These are phyloP conservation scores for Dendrolimus pini DNA, from an alignment of 2,888 invertebrate species.

Conservation along the genomic window DNA sequence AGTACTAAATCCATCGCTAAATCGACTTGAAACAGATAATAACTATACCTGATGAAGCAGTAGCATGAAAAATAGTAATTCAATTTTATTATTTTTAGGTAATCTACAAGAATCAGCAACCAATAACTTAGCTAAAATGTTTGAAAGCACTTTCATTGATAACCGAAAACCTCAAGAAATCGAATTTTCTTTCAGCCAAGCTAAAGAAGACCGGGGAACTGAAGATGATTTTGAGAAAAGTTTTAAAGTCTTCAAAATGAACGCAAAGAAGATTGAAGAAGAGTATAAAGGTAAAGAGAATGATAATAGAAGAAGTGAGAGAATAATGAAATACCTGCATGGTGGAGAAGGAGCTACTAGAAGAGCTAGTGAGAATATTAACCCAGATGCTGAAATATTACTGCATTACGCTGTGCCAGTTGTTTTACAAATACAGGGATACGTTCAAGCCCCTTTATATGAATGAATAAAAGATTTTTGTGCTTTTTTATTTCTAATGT, in stretches of 20 bases:
- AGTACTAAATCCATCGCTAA: too few relatives aligned
- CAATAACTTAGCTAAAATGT: not conserved
- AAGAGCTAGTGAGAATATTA: constrained; percentile 6
- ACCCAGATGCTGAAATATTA: constrained; percentile 26
- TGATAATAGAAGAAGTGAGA: constrained; percentile 4
- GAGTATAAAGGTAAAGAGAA: constrained; percentile 7
- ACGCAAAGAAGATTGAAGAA: constrained; percentile 2
- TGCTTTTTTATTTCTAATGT: not conserved
- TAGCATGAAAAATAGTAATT: too few relatives aligned
- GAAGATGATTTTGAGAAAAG: constrained; percentile 25
- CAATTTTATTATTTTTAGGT: not conserved
- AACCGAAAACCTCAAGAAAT: not conserved
- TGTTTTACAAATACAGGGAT: constrained; percentile 38
- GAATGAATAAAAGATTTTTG: constrained; percentile 8
- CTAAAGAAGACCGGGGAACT: constrained; percentile 10
- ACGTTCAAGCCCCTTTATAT: constrained; percentile 27
- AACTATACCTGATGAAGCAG: too few relatives aligned
- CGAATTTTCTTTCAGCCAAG: not conserved
- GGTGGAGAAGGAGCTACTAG: constrained; percentile 2
- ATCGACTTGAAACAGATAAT: too few relatives aligned
- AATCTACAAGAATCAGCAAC: not conserved
- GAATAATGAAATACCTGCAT: constrained; percentile 10
- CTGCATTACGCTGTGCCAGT: constrained; percentile 45
- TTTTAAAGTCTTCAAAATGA: constrained; percentile 19
- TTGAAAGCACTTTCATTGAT: not conserved